These are phyloP conservation scores for Parazoanthus swiftii DNA, from an alignment of 92 coral and sea anemone species.

Conservation along the genomic window DNA sequence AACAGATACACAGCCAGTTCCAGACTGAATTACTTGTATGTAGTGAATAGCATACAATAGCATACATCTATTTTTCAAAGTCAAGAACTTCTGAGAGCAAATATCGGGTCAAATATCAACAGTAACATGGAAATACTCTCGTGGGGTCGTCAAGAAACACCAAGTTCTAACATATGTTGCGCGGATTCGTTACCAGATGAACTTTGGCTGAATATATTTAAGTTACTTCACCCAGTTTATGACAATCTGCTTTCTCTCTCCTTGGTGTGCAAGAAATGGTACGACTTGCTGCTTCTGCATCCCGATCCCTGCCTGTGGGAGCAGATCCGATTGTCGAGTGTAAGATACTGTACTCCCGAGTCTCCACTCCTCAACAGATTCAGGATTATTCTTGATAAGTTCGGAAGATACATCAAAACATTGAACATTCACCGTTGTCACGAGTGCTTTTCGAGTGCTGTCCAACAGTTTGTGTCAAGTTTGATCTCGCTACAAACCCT, in stretches of 20 bases:
- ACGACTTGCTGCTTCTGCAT: slow-evolving; percentile 49
- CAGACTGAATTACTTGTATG: not conserved
- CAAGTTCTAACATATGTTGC: slow-evolving; percentile 14
- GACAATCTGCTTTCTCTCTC: slow-evolving; percentile 66
- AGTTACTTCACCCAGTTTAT: slow-evolving; percentile 71
- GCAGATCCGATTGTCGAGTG: slow-evolving; percentile 54
- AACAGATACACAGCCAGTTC: not conserved
- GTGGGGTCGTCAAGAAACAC: not conserved
- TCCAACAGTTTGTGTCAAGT: slow-evolving; percentile 33
- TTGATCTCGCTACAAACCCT: slow-evolving; percentile 58
- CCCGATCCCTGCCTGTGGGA: slow-evolving; percentile 86
- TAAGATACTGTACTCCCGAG: slow-evolving; percentile 65
- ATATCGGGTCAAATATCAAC: too few species aligned
- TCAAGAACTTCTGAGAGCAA: too few species aligned
- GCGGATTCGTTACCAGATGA: slow-evolving; percentile 63
- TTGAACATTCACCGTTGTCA: slow-evolving; percentile 73
- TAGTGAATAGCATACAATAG: too few species aligned
- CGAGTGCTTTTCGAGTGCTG: slow-evolving; percentile 59
- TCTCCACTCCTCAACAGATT: slow-evolving; percentile 63
- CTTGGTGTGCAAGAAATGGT: slow-evolving; percentile 76
- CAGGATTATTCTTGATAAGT: slow-evolving; percentile 44
- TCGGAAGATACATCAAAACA: slow-evolving; percentile 56
- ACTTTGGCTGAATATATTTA: slow-evolving; percentile 74
- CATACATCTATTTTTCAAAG: too few species aligned
- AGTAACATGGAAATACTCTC: slow-evolving; percentile 3